Base-by-base conservation (phyloP, 2,888 invertebrate species). In the Brenthis hecate region DNA sequence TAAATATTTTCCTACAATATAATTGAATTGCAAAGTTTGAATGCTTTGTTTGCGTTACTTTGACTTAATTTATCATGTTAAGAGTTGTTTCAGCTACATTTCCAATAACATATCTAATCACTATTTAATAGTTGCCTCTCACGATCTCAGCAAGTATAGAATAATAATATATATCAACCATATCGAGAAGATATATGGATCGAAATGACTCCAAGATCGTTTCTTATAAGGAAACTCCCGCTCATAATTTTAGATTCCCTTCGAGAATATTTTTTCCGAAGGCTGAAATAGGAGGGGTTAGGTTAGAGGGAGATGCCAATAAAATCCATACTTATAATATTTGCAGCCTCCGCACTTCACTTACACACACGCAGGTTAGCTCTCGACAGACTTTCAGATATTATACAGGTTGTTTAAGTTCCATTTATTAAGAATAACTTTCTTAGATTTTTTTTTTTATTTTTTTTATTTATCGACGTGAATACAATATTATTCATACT, bases 301-400 rank as follows among this genome's bases (percentile, higher is more conserved):
- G 72, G 86, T 76, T 74, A 76, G 87, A 89, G 79, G 74, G 87
- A 80, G 87, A 89, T 73, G 79, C 78, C 81, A 80, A 86, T 85
- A 91, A 91, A 92, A 92, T 92, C 92, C 91, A 92, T 92, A 92
- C 92, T 92, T 92, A 91, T 92, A 91, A 92, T 92, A 92, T 92
- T 92, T 91, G 92, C 91, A 89, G 89, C 87, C 89, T 89, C 86
- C 89, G 84, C 86, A 83, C 84, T 80, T 83, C 81, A 83, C 87
- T 82, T 89, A 78, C 92, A 89, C 91, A 88, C 83, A 82, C 66
- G 69, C 88, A 89, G 88, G 88, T 91, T 89, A 89, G 84, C 85
- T 83, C 89, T 90, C 91, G 86, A 84, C 81, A 89, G 91, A 88
- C 83, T 86, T 86, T 88, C 83, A 86, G 88, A 88, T 87, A 76